Conservation (phyloP, 2,888 invertebrate genomes). For the Troides aeacus region DNA sequence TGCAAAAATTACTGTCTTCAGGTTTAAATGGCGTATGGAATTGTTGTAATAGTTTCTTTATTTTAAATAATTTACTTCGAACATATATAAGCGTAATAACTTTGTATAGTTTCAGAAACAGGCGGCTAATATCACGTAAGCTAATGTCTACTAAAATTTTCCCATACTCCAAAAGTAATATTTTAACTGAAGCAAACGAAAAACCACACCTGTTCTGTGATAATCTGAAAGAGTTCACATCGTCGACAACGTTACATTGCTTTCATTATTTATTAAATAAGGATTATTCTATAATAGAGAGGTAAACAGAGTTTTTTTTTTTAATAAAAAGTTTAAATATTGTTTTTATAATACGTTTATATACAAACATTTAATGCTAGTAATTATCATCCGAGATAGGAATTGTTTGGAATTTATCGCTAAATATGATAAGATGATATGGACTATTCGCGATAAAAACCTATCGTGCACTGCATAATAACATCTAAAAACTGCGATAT, state of each 20-base stretch:
- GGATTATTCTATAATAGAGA: constrained; percentile 60
- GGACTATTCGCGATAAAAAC: not conserved
- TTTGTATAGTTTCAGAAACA: not conserved
- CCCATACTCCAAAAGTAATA: not conserved
- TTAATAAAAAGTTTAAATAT: not conserved
- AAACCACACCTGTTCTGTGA: not conserved
- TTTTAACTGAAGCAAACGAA: not conserved
- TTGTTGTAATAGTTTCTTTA: too few species aligned
- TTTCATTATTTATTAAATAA: constrained; percentile 27
- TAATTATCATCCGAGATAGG: not conserved
- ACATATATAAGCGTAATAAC: not conserved
- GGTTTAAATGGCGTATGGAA: too few species aligned
- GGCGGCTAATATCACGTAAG: not conserved
- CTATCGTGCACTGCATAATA: not conserved
- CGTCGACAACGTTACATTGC: constrained; percentile 2
- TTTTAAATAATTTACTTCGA: too few species aligned
- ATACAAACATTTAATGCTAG: not conserved
- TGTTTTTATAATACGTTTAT: not conserved
- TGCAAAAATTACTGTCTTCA: too few species aligned
- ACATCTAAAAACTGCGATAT: not conserved
- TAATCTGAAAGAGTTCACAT: constrained; percentile 10
- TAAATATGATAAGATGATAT: not conserved
- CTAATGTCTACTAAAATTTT: not conserved
- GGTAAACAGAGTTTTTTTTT: constrained; percentile 39
- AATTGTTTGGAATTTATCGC: not conserved